Evolutionary conservation across 2,888 invertebrate genomes (phyloP).

Genomic region (Sepiola atlantica): DNA sequence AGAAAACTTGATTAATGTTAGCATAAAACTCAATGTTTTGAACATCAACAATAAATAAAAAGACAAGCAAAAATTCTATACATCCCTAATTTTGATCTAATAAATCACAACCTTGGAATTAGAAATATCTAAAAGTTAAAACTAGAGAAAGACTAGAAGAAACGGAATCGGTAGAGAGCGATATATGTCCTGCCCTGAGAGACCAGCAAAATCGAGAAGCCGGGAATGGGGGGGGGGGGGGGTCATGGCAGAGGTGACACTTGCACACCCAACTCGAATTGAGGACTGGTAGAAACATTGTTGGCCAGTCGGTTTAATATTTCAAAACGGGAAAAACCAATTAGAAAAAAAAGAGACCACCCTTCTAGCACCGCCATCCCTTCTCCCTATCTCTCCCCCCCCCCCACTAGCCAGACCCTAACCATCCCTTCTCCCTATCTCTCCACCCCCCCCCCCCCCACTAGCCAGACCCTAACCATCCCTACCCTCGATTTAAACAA

Average conservation of each 20-base stretch:
- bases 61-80: background rate
- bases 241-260: background rate
- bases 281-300: constrained; percentile 32
- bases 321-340: background rate
- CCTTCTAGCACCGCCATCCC: background rate
- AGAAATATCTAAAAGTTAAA: background rate
- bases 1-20: background rate
- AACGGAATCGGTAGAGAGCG: background rate
- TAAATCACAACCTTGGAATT: constrained; percentile 3
- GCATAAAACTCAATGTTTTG: background rate
- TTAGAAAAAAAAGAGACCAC: constrained; percentile 11
- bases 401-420: background rate
- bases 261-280: constrained; percentile 12
- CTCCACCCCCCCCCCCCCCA: background rate
- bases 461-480: background rate
- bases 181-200: constrained; percentile 32
- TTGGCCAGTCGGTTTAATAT: constrained; percentile 8
- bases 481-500: background rate
- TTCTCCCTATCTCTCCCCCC: too few species aligned
- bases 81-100: background rate
- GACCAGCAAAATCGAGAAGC: background rate
- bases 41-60: background rate
- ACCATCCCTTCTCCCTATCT: too few species aligned
- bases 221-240: too few species aligned
- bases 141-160: background rate